Base-by-base conservation (phyloP, 2,113 vertebrate species). In the Salvelinus alpinus region DNA sequence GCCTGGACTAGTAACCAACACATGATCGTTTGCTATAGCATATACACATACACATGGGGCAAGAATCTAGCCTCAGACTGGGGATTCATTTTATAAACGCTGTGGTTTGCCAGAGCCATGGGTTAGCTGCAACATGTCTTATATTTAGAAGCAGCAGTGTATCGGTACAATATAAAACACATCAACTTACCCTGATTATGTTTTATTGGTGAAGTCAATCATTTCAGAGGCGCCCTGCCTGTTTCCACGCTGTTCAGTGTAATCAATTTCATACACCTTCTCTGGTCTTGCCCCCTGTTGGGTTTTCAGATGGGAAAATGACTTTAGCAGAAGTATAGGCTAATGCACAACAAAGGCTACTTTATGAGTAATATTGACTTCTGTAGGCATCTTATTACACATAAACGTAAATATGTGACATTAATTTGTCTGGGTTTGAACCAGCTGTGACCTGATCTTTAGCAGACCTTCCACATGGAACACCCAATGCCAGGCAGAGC, bases 61-160 rank as follows among this genome's bases (percentile, higher is more conserved):
- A 70, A 27, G 60, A 78, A 59, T 44, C 38, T 44, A 44, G 38
- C 8, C 38, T 3, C 38, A 44, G 38, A 11, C 38, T 57, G 79
- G 76, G 82, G 64, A 79, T 81, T 85, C 59, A 75, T 84, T 85
- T 73, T 84, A 59, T 87, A 85, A 90, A 88, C 81, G 82, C 3
- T 77, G 80, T 2, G 74, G 74, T 82, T 71, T 60, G 38, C 68
- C 79, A 59, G 66, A 81, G 76, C 76, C 78, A 78, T 82, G 66
- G 80, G 79, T 76, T 24, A 24, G 70, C 54, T 81, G 80, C 71
- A 73, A 57, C 67, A 78, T 82, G 64, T 57, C 72, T 84, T 82
- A 59, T 81, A 76, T 83, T 82, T 75, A 71, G 34, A 83, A 78
- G 29, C 75, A 81, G 59, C 64, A 44, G 38, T 81, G 75, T 83